Evolutionary conservation across 2,888 invertebrate genomes (phyloP), one percentile per base, ranked within the genome.

Genomic region (Polyploca ridens): DNA sequence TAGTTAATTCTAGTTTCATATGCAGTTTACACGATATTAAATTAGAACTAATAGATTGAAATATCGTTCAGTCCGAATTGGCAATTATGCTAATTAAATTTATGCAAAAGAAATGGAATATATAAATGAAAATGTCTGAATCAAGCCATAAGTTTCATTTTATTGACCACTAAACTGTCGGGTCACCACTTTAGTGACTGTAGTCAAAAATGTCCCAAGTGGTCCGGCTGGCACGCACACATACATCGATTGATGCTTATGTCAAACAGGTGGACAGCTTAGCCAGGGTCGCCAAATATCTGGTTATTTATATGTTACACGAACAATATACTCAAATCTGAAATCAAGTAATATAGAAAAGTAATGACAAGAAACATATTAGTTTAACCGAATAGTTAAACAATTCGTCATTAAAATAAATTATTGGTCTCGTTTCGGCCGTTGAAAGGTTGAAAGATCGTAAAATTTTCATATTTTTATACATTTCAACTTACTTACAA

Each of bases 21-120:
- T 19, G 19, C 54, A 54, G 54, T 19, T 54, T 19, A 19, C 54
- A 54, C 54, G 19, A 54, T 19, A 54, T 54, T 19, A 54, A 19
- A 54, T 54, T 54, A 54, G 54, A 16, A 10, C 33, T 58, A 35
- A 58, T 35, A 58, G 14, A 14, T 35, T 33, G n/a, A n/a, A 27
- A 58, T 11, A 33, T n/a, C 13, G 33, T 13, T n/a, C 58, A n/a
- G 33, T 35, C 46, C 35, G 7, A 33, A 58, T 60, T 10, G 19
- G 4, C 16, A 38, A 60, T 60, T 38, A 38, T 60, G 33, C 16
- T 35, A 60, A 60, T 60, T 54, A 19, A 54, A 54, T 35, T n/a
- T 7, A 60, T 60, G 16, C 59, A 38, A 60, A 60, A 60, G 59
- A 60, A 60, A 60, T 58, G 58, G 6, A 13, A 33, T 58, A 35